Evolutionary conservation across 1,140 invertebrate species (phyloP).

Genomic region (Lordiphosa mommai): DNA sequence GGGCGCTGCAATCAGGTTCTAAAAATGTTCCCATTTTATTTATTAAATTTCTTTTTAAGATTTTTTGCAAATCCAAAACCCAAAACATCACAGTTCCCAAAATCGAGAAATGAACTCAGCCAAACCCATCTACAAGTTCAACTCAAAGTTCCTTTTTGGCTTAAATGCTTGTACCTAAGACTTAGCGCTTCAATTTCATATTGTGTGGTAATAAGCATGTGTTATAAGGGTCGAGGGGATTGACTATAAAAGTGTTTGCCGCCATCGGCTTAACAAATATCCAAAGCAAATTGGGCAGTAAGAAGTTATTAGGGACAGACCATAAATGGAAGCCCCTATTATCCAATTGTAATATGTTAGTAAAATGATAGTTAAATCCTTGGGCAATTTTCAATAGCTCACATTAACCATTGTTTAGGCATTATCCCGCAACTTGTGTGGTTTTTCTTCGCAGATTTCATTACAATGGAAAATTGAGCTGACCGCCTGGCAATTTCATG

Average conservation of each 20-base stretch:
- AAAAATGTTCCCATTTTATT: too few species aligned
- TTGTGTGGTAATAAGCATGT: constrained; percentile 58
- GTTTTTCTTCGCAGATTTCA: constrained; percentile 12
- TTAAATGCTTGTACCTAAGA: constrained; percentile 45
- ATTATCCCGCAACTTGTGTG: constrained; percentile 35
- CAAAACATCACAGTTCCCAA: too few species aligned
- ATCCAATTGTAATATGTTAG: constrained; percentile 20
- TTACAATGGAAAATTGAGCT: constrained; percentile 38
- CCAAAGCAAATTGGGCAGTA: constrained; percentile 23
- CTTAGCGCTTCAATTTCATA: constrained; percentile 42
- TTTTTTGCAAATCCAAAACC: too few species aligned
- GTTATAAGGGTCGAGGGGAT: constrained; percentile 41
- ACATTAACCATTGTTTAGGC: constrained; percentile 32
- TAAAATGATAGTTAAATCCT: not conserved
- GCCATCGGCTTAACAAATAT: constrained; percentile 29
- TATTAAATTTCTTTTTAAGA: too few species aligned
- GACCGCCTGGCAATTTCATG: constrained; percentile 41
- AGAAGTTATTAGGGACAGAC: constrained; percentile 11
- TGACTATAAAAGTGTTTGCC: constrained; percentile 11
- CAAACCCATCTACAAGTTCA: constrained; percentile 12
- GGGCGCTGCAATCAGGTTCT: too few species aligned
- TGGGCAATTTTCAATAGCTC: constrained; percentile 22
- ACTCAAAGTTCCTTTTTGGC: constrained; percentile 20
- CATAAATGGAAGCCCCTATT: constrained; percentile 1
- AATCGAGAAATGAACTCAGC: too few species aligned